Conservation (phyloP, 2,888 invertebrate genomes). For the Drosophila paucipuncta region DNA sequence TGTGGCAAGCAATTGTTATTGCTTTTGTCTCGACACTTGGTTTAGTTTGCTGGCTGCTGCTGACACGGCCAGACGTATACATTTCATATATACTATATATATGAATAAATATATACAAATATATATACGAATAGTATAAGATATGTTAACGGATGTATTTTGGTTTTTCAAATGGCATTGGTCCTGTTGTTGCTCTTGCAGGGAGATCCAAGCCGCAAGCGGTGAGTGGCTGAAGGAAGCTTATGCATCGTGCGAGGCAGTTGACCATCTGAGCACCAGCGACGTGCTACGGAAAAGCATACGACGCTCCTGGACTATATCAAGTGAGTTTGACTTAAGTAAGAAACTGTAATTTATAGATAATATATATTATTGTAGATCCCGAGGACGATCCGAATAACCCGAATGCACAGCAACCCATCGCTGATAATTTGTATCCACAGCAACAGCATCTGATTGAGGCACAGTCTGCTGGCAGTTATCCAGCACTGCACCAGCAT, state of each 20-base stretch:
- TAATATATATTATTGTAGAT: constrained; percentile 60
- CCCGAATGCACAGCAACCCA: constrained; percentile 71
- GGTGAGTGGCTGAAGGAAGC: constrained; percentile 90
- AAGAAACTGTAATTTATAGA: background rate
- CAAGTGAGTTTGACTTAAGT: constrained; percentile 86
- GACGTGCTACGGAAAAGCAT: constrained; percentile 89
- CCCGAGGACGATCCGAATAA: constrained; percentile 84
- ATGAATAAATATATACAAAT: background rate
- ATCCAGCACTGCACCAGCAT: constrained; percentile 77
- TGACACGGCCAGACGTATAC: constrained; percentile 55
- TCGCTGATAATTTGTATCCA: constrained; percentile 86
- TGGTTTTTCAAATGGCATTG: constrained; percentile 81
- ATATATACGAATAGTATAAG: background rate
- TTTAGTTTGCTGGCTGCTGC: constrained; percentile 57
- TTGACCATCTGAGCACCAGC: constrained; percentile 86
- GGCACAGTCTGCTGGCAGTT: constrained; percentile 85
- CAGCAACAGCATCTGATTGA: constrained; percentile 88
- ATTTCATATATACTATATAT: background rate
- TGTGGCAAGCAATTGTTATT: constrained; percentile 40
- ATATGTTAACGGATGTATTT: constrained; percentile 62
- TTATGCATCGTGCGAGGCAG: constrained; percentile 86
- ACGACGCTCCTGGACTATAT: constrained; percentile 90
- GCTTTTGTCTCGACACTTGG: constrained; percentile 37
- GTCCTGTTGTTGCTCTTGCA: constrained; percentile 85
- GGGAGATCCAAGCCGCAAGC: constrained; percentile 89